Percentiles rank a stretch among this genome's conserved stretches.
phyloP scores from a whole-genome alignment of 2,888 invertebrate genomes.

The Cryptophagus acutangulus region DNA sequence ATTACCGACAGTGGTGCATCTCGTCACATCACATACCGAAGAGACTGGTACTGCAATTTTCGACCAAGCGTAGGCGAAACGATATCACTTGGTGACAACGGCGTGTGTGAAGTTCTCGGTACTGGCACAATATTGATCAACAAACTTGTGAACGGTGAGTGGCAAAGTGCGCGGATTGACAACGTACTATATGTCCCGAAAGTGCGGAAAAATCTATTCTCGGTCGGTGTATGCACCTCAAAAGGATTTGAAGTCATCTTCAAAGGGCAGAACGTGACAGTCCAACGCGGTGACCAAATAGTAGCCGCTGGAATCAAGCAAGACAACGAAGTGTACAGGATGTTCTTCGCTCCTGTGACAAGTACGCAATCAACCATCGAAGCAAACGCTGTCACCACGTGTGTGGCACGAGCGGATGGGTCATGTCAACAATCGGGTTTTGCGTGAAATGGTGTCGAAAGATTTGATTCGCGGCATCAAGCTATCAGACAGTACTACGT shows the following conservation, averaged over 20 bases:
- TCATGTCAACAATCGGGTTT: slow-evolving; percentile 12
- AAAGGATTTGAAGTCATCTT: slow-evolving; percentile 32
- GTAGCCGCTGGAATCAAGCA: slow-evolving; percentile 19
- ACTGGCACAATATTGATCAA: slow-evolving; percentile 27
- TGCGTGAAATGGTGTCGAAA: slow-evolving; percentile 12
- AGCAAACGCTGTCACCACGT: slow-evolving; percentile 14
- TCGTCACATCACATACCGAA: slow-evolving; percentile 22
- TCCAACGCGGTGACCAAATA: slow-evolving; percentile 17
- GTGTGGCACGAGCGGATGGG: slow-evolving; percentile 16
- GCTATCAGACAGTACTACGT: slow-evolving; percentile 5
- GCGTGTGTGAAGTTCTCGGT: slow-evolving; percentile 25
- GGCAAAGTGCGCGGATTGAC: slow-evolving; percentile 23
- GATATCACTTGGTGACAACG: slow-evolving; percentile 26
- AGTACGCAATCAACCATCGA: too few relatives aligned
- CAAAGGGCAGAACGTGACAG: slow-evolving; percentile 20
- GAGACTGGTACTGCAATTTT: slow-evolving; percentile 17
- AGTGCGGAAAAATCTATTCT: slow-evolving; percentile 38
- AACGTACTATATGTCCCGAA: slow-evolving; percentile 35
- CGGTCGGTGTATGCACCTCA: slow-evolving; percentile 32
- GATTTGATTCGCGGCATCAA: slow-evolving; percentile 7
- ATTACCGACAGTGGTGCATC: slow-evolving; percentile 31
- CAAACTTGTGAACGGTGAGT: slow-evolving; percentile 25
- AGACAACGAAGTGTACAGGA: slow-evolving; percentile 26
- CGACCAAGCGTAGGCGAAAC: slow-evolving; percentile 7
- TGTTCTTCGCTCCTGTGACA: slow-evolving; percentile 23